phyloP scores from a whole-genome alignment of 1,140 invertebrate genomes.

The Hylaeus volcanicus region DNA sequence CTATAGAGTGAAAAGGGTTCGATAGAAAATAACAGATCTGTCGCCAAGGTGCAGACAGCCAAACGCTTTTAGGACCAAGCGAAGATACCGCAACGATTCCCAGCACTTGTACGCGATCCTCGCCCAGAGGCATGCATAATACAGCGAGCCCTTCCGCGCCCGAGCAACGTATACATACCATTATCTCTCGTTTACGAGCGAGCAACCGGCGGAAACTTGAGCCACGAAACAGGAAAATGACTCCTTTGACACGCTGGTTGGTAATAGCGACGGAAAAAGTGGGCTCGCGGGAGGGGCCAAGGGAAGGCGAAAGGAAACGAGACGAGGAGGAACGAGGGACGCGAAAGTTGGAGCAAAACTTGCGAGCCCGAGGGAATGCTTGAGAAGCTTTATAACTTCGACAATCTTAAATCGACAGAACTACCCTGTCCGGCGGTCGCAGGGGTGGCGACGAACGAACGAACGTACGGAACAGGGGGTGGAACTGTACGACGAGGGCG shows the following conservation, averaged over 20 bases:
- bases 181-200: slow-evolving; percentile 42
- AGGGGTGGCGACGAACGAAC: slow-evolving; percentile 12
- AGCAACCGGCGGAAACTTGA: slow-evolving; percentile 46
- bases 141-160: slow-evolving; percentile 26
- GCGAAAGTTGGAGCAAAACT: slow-evolving; percentile 56
- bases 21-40: no score
- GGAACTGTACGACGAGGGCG: not conserved
- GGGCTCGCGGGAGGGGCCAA: not conserved
- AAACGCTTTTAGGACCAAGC: not conserved
- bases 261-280: slow-evolving; percentile 46
- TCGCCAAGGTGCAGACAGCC: not conserved
- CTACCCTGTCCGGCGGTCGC: slow-evolving; percentile 49
- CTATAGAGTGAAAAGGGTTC: no score
- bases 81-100: not conserved
- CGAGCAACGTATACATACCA: not conserved
- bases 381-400: slow-evolving; percentile 68
- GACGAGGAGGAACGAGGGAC: slow-evolving; percentile 31
- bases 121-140: slow-evolving; percentile 7
- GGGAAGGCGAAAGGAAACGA: slow-evolving; percentile 6
- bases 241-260: slow-evolving; percentile 47
- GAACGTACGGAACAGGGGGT: slow-evolving; percentile 17
- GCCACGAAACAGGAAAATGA: slow-evolving; percentile 56
- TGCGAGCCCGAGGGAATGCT: slow-evolving; percentile 64
- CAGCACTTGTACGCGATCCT: not conserved
- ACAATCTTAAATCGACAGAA: slow-evolving; percentile 68